These are phyloP conservation scores for Chymomyza caudatula DNA, from an alignment of 2,888 invertebrate genomes.

Conservation along the genomic window DNA sequence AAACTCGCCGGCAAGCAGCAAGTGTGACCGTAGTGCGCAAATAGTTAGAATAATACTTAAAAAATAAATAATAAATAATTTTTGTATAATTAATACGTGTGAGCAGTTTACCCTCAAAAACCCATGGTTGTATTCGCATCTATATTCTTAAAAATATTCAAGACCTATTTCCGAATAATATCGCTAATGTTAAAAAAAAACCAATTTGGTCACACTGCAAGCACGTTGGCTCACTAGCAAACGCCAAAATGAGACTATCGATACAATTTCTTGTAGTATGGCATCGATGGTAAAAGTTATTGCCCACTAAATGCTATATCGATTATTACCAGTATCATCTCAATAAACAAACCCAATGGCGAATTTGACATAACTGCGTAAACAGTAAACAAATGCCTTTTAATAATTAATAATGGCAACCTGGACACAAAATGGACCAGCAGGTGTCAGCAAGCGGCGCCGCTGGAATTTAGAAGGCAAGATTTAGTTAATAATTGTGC, in stretches of 20 bases:
- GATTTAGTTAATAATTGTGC: background rate
- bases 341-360: background rate
- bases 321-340: background rate
- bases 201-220: too few species aligned
- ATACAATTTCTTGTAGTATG: background rate
- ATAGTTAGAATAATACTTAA: too few species aligned
- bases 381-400: slow-evolving; percentile 29
- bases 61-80: too few species aligned
- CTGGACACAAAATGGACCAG: slow-evolving; percentile 76
- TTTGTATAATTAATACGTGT: too few species aligned
- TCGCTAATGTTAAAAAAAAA: too few species aligned
- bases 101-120: too few species aligned
- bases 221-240: background rate
- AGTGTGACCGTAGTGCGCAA: too few species aligned
- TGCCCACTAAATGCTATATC: background rate
- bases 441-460: slow-evolving; percentile 68
- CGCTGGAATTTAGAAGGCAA: slow-evolving; percentile 78
- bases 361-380: slow-evolving; percentile 21
- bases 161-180: too few species aligned
- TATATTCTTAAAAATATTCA: too few species aligned
- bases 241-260: background rate
- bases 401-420: slow-evolving; percentile 69
- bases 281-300: background rate
- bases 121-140: too few species aligned
- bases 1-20: background rate